Conservation (phyloP, 2,797 vertebrate species). For the Lithobates pipiens region DNA sequence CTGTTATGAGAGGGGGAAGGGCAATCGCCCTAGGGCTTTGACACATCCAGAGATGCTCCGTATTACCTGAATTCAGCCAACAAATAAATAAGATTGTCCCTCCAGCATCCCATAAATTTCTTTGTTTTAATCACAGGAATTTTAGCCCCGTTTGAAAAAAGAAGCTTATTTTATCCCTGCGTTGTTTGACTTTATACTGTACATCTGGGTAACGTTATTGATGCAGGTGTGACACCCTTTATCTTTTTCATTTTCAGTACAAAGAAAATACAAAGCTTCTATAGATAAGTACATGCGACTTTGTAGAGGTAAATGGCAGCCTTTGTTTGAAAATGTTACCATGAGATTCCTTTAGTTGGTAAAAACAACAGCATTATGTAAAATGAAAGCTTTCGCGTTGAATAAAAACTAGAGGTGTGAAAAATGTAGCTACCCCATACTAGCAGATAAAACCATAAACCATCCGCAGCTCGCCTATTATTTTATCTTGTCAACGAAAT, state of each 20-base stretch:
- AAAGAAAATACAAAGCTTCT: not conserved
- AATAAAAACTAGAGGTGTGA: not conserved
- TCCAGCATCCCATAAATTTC: constrained; percentile 4
- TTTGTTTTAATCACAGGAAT: constrained; percentile 5
- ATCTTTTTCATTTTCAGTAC: not conserved
- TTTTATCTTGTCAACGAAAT: not conserved
- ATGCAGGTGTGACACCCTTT: not conserved
- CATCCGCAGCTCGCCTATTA: not conserved
- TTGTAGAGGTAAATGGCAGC: not conserved
- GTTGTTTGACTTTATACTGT: not conserved
- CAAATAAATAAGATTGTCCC: constrained; percentile 23
- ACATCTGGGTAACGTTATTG: constrained; percentile 1
- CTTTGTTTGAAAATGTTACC: not conserved
- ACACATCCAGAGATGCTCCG: constrained; percentile 31
- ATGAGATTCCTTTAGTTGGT: not conserved
- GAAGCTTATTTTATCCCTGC: not conserved
- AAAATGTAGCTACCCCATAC: not conserved
- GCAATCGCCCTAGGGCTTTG: constrained; percentile 16
- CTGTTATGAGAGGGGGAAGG: constrained; percentile 53
- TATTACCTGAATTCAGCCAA: constrained; percentile 7
- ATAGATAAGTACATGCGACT: not conserved
- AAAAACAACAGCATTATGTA: not conserved
- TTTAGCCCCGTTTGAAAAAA: not conserved
- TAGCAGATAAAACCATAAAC: not conserved
- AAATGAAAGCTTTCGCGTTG: not conserved